Evolutionary conservation across 1,140 invertebrate genomes (phyloP), one percentile per base, ranked within the genome.

Genomic region (Tetragnatha versicolor): DNA sequence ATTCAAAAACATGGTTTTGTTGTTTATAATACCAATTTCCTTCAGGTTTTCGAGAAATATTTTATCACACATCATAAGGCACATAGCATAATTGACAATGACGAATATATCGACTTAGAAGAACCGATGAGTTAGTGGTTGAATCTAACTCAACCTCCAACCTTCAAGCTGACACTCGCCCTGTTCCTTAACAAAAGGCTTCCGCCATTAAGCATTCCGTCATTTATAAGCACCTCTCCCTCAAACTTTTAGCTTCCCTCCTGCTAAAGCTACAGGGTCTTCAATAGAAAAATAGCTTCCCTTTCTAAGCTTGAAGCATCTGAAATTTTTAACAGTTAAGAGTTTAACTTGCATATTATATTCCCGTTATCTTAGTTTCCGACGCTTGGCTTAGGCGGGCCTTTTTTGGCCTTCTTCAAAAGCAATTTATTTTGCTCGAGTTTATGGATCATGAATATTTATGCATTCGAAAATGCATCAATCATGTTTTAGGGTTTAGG

Each of bases 401-500:
- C 27, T 60, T 55, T 55, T 55, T 73, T 73, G 12, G 7, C 10
- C 39, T 49, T 25, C 27, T 60, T 53, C 53, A 37, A 53, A 53
- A 37, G 68, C 49, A 70, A 70, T 70, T 70, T 70, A 70, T 70
- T 73, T 73, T 60, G 35, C 31, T 31, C 22, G 35, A 60, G 25
- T 73, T 73, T 73, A 73, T 73, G 53, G 53, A 73, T 73, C 69
- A 73, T 73, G 69, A 73, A 73, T 73, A 73, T 73, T 73, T 73
- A 73, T 73, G 51, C 35, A n/a, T 60, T 73, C 35, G 17, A 60
- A 73, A 73, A 35, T 73, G 53, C 69, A 73, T 73, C 69, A 53
- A 73, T 73, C 69, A 73, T 73, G 69, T 73, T 55, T 60, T 60
- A 60, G 29, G 61, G 61, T 65, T 45, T 42, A 22, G 35, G n/a